These are phyloP conservation scores for Leucoraja ocellata DNA, from an alignment of 2,797 vertebrate species.

Conservation along the genomic window DNA sequence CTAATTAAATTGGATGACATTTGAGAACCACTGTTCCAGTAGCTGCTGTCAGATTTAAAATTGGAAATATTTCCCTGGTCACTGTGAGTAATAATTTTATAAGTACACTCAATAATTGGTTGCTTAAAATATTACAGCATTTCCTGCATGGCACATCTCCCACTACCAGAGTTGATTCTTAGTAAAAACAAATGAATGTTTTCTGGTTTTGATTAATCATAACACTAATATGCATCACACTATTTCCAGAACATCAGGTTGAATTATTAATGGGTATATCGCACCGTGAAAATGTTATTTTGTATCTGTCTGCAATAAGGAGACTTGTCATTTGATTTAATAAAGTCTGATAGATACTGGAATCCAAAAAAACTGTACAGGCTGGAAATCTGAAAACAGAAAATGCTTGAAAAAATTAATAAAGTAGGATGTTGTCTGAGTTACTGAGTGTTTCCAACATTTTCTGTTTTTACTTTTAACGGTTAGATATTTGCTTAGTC, in stretches of 20 bases:
- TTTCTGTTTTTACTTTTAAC: no score
- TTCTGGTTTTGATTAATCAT: not conserved
- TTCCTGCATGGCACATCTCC: not conserved
- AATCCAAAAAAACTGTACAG: no score
- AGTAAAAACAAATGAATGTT: not conserved
- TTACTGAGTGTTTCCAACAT: no score
- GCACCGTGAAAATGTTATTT: not conserved
- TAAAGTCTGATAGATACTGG: not conserved
- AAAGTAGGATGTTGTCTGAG: no score
- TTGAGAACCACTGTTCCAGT: not conserved
- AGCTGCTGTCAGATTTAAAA: no score
- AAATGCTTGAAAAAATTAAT: no score
- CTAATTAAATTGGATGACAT: not conserved
- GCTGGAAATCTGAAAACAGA: no score
- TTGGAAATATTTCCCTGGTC: not conserved
- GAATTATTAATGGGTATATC: not conserved
- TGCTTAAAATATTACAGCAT: not conserved
- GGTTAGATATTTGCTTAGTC: not conserved
- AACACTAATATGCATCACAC: not conserved
- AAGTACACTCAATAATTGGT: not conserved
- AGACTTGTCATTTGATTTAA: not conserved
- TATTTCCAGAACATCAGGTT: not conserved
- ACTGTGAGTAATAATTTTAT: not conserved
- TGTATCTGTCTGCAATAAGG: not conserved
- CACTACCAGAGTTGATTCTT: not conserved